Evolutionary conservation across 1,140 invertebrate species (phyloP), one percentile per base, ranked within the genome.

Genomic region (Drosophila nikananu): DNA sequence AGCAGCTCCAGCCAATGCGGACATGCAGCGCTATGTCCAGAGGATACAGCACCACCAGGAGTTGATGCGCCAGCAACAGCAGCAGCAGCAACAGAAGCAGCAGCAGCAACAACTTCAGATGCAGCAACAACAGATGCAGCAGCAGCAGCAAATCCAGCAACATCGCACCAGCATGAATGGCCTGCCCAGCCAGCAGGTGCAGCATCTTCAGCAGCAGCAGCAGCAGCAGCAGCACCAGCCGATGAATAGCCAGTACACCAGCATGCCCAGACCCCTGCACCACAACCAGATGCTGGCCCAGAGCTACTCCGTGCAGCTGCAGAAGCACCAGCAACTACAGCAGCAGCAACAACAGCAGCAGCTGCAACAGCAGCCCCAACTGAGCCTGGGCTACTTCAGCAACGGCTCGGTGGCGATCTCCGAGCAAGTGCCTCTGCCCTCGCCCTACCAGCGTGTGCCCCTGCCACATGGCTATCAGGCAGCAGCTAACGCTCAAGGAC

Each of bases 361-460:
- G 93, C 70, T 92, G 4, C 81, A 81, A 15, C 83, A 80, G 19
- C 93, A 93, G 92, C 71, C 92, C 83, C 57, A 93, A 93, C 21
- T 93, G 83, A 66, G 92, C 87, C 74, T 92, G 81, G 63, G 60
- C 58, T 91, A 87, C 48, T 93, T 62, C 64, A 92, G 71, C 83
- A 93, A 67, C 59, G 80, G 71, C 48, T 92, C 62, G n/a, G 51
- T 78, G 21, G 49, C 66, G 1, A 55, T 49, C 19, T n/a, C 44
- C 4, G 71, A 93, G 32, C 92, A 72, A 17, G 44, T 52, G 44
- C 65, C 77, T 2, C 46, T 86, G 54, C 83, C 84, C 2, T 93
- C 91, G 58, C 83, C 93, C 81, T 95, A 95, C 79, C 94, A 95
- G 77, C 93, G 94, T 37, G 94, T 95, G 25, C 94, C 94, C 2